A percentile compares a stretch with the other conserved stretches of the same genome.
Conservation (phyloP, 2,797 vertebrate genomes). For the Manis crassicaudata region DNA sequence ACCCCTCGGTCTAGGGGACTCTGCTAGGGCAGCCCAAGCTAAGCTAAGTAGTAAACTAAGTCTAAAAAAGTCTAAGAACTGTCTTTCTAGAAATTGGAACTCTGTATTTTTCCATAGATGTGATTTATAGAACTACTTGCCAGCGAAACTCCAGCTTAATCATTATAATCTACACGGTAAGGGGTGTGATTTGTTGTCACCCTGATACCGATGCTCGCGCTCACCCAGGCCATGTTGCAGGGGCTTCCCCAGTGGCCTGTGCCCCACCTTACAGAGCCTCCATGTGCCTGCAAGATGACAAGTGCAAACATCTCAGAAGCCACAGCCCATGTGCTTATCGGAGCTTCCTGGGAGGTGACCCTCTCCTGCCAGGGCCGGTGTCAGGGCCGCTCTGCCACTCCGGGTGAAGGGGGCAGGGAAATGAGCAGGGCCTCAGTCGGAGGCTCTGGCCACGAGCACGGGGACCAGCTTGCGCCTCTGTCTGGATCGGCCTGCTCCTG, state of each 20-base stretch:
- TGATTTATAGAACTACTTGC: background rate
- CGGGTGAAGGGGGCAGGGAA: background rate
- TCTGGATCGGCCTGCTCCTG: background rate
- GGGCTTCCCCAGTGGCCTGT: background rate
- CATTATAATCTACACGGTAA: background rate
- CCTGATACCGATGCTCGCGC: background rate
- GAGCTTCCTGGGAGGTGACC: background rate
- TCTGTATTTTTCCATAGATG: background rate
- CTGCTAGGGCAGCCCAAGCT: background rate
- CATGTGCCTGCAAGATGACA: background rate
- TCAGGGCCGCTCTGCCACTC: background rate
- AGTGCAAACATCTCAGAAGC: background rate
- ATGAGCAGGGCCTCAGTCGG: background rate
- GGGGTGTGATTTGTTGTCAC: background rate
- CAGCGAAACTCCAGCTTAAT: background rate
- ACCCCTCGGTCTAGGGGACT: background rate
- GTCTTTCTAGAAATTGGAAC: background rate
- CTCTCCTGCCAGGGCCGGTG: background rate
- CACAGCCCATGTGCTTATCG: accelerated
- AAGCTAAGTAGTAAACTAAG: background rate
- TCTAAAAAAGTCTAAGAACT: background rate
- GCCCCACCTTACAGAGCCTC: background rate
- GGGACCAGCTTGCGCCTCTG: background rate
- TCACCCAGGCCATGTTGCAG: background rate
- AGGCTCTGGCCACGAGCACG: background rate